phyloP scores from a whole-genome alignment of 2,113 vertebrate genomes.

The Rhombomys opimus region DNA sequence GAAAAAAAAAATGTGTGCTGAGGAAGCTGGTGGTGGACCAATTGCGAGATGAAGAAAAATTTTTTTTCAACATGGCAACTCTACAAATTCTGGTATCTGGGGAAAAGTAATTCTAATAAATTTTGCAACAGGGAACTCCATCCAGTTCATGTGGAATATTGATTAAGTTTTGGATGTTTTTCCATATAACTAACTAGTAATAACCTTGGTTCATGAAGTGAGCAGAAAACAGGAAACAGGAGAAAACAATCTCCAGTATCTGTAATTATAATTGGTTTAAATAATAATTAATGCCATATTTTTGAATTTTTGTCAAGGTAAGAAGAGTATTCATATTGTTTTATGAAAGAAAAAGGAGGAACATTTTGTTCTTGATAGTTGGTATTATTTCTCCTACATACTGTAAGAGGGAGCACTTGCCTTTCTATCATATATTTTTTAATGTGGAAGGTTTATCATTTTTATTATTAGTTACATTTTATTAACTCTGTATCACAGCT shows the following conservation, averaged over 20 bases:
- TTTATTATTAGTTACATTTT: no score
- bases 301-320: slow-evolving; percentile 38
- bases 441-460: no score
- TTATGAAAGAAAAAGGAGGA: neutral
- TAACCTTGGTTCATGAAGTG: slow-evolving; percentile 47
- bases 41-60: neutral
- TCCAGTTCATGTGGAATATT: slow-evolving; percentile 26
- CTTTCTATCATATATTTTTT: neutral
- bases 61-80: slow-evolving; percentile 17
- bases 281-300: slow-evolving; percentile 47
- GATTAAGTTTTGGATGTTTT: slow-evolving; percentile 48
- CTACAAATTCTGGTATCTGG: neutral
- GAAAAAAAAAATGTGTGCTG: slow-evolving; percentile 18
- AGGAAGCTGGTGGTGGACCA: neutral
- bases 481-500: no score
- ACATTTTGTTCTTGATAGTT: neutral
- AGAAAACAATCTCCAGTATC: slow-evolving; percentile 41
- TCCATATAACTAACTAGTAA: slow-evolving; percentile 55
- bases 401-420: neutral
- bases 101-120: slow-evolving; percentile 13
- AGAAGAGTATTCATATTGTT: neutral
- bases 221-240: slow-evolving; percentile 54
- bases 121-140: slow-evolving; percentile 51
- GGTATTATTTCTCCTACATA: neutral
- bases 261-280: slow-evolving; percentile 4